A percentile compares a stretch with the other conserved stretches of the same genome.
Conservation (phyloP, 1,140 invertebrate species). For the Telenomus remus region DNA sequence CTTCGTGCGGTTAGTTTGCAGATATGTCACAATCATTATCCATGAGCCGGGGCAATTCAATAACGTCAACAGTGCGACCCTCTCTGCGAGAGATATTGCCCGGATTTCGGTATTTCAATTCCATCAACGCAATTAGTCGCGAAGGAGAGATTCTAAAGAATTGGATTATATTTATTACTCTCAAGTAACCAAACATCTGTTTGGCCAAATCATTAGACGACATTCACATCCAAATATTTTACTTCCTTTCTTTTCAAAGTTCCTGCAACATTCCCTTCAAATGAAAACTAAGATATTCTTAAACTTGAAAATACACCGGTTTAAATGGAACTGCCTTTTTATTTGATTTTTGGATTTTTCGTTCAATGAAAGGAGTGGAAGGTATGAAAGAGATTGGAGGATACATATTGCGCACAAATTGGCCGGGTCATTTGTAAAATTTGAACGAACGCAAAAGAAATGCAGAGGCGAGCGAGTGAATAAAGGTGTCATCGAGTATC, state of each 20-base stretch:
- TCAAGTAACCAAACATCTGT: constrained; percentile 31
- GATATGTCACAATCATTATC: constrained; percentile 13
- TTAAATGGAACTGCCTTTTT: no score
- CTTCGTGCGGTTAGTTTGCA: no score
- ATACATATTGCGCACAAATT: constrained; percentile 38
- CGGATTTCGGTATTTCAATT: constrained; percentile 19
- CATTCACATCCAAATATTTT: no score
- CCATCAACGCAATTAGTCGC: constrained; percentile 38
- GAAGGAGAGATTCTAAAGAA: constrained; percentile 8
- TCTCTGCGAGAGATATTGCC: constrained; percentile 2
- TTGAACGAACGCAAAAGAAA: constrained; percentile 24
- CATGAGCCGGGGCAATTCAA: constrained; percentile 19
- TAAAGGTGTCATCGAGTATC: constrained; percentile 51
- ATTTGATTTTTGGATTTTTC: no score
- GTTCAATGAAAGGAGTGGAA: no score
- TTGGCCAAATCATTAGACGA: constrained; percentile 41
- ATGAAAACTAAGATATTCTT: no score
- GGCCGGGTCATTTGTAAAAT: constrained; percentile 30
- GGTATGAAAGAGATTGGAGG: not conserved
- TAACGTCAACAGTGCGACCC: constrained; percentile 4
- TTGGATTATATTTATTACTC: constrained; percentile 34
- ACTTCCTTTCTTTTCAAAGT: no score
- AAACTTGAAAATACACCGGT: no score
- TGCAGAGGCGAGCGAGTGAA: constrained; percentile 23
- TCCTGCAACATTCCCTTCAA: no score